Percentiles rank a stretch among this genome's conserved stretches.
These are phyloP conservation scores for Poeciliopsis retropinna DNA, from an alignment of 2,113 vertebrate genomes.

Conservation along the genomic window DNA sequence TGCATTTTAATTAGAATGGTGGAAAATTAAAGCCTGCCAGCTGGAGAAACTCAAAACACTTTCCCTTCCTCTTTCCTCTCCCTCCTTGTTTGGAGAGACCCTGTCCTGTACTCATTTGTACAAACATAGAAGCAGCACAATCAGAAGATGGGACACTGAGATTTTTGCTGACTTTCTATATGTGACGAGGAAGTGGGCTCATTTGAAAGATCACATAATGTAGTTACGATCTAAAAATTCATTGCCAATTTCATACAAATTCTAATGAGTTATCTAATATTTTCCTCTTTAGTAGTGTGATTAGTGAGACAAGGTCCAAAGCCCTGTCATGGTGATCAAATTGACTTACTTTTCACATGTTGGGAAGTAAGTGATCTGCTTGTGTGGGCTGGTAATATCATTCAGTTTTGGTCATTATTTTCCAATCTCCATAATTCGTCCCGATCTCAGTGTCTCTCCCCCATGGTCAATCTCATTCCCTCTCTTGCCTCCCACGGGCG, in stretches of 20 bases:
- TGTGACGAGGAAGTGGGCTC: conserved; percentile 13
- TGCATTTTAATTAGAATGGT: conserved; percentile 99
- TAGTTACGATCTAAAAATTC: conserved; percentile 36
- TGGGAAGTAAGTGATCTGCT: conserved; percentile 70
- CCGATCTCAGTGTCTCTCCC: conserved; percentile 84
- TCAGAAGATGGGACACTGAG: conserved; percentile 55
- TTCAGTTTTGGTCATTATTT: conserved; percentile 81
- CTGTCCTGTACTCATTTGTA: conserved; percentile 83
- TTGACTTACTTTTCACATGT: conserved; percentile 56
- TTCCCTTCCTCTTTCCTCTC: conserved; percentile 60
- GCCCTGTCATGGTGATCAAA: conserved; percentile 43
- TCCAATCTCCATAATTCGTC: conserved; percentile 83
- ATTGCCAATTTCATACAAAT: conserved; percentile 24
- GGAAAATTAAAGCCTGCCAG: conserved; percentile 99
- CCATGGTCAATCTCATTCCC: conserved; percentile 91
- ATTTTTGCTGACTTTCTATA: conserved; percentile 56
- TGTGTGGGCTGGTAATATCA: conserved; percentile 76
- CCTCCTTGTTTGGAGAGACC: conserved; percentile 76
- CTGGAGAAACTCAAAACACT: conserved; percentile 99
- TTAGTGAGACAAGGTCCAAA: conserved; percentile 44
- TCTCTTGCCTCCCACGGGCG: conserved; percentile 86
- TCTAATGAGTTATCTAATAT: conserved; percentile 42
- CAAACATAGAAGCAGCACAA: conserved; percentile 79
- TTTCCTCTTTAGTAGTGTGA: conserved; percentile 39
- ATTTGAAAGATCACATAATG: conserved; percentile 37